A percentile compares a stretch with the other conserved stretches of the same genome.
Evolutionary conservation across 2,888 invertebrate genomes (phyloP).

Genomic region (Micoletzkya japonica): DNA sequence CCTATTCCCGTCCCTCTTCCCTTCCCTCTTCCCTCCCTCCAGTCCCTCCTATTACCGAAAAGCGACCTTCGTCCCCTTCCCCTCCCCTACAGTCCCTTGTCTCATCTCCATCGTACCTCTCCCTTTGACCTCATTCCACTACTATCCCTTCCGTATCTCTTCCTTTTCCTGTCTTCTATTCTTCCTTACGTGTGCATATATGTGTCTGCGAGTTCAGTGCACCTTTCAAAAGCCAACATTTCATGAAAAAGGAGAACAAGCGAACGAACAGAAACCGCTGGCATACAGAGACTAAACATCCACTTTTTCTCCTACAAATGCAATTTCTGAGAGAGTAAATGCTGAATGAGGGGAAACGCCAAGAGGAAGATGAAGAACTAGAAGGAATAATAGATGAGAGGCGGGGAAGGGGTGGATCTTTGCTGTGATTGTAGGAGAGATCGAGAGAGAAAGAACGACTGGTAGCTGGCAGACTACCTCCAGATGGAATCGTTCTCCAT

Average conservation of each 20-base stretch:
- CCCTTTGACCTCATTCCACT: not conserved
- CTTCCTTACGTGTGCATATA: not conserved
- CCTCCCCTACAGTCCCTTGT: slow-evolving; percentile 6
- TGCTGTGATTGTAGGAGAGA: not conserved
- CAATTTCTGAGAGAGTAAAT: no score
- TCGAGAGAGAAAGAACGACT: slow-evolving; percentile 3
- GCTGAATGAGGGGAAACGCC: no score
- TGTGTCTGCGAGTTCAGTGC: not conserved
- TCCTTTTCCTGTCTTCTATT: not conserved
- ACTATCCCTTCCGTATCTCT: not conserved
- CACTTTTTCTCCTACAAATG: no score
- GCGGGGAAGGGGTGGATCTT: slow-evolving; percentile 11
- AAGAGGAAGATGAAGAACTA: no score
- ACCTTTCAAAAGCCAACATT: slow-evolving; percentile 19
- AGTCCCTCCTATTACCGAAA: not conserved
- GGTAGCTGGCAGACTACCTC: slow-evolving; percentile 28
- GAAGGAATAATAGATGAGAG: slow-evolving; percentile 27
- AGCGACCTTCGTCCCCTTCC: slow-evolving; percentile 13
- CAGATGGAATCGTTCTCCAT: slow-evolving; percentile 23
- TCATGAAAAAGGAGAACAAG: no score
- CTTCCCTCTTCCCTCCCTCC: not conserved
- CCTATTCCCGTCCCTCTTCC: not conserved
- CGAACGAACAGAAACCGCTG: no score
- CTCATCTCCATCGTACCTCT: not conserved
- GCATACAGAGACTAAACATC: no score